These are phyloP conservation scores for Phaonia tiefii DNA, from an alignment of 2,888 invertebrate genomes.

Conservation along the genomic window DNA sequence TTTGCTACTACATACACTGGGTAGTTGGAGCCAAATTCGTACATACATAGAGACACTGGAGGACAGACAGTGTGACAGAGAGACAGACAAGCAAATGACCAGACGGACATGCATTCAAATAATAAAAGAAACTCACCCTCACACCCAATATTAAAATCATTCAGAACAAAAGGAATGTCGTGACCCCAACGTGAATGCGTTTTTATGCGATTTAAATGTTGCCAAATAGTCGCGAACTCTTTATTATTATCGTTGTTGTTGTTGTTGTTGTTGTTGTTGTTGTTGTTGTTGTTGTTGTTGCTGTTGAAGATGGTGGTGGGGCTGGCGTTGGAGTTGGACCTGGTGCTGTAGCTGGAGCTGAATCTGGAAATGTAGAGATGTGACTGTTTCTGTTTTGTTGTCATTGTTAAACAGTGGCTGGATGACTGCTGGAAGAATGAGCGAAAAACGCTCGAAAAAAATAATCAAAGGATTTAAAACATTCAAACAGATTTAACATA, in stretches of 20 bases:
- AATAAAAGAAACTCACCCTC: slow-evolving; percentile 51
- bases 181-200: slow-evolving; percentile 77
- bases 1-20: slow-evolving; percentile 13
- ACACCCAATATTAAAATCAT: slow-evolving; percentile 67
- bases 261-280: slow-evolving; percentile 43
- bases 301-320: not conserved
- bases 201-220: slow-evolving; percentile 69
- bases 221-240: slow-evolving; percentile 68
- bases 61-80: slow-evolving; percentile 11
- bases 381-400: slow-evolving; percentile 47
- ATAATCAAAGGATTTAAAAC: slow-evolving; percentile 30
- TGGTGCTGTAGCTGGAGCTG: not conserved
- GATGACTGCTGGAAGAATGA: slow-evolving; percentile 38
- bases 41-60: not conserved
- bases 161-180: slow-evolving; percentile 74
- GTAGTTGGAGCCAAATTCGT: not conserved
- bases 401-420: slow-evolving; percentile 67
- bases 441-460: slow-evolving; percentile 16
- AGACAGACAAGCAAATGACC: too few relatives aligned
- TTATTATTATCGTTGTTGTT: slow-evolving; percentile 49
- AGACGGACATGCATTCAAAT: slow-evolving; percentile 25
- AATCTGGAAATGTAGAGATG: not conserved
- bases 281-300: slow-evolving; percentile 38
- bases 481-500: slow-evolving; percentile 66
- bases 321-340: not conserved